phyloP scores from a whole-genome alignment of 2,888 invertebrate species.

The Epicampocera succincta region DNA sequence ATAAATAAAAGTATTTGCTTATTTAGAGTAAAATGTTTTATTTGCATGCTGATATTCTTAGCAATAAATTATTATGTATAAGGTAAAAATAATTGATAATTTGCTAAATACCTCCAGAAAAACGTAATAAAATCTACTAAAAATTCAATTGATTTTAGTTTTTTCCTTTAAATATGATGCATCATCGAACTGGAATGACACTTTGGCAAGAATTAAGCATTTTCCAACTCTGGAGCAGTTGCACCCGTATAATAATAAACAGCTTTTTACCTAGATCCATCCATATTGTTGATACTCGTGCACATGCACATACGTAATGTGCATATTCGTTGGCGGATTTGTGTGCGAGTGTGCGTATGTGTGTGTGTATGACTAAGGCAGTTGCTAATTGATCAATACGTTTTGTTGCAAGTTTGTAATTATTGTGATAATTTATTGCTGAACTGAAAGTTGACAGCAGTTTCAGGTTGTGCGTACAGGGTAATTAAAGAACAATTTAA shows the following conservation, averaged over 20 bases:
- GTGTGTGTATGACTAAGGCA: conserved; percentile 52
- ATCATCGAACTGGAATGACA: no score
- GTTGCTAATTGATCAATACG: conserved; percentile 23
- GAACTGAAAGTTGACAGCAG: conserved; percentile 56
- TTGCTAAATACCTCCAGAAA: no score
- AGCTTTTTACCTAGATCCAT: background rate
- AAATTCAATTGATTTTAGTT: background rate
- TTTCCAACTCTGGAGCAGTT: conserved; percentile 18
- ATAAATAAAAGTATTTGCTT: no score
- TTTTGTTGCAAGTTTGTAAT: conserved; percentile 49
- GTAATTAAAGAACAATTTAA: conserved; percentile 3
- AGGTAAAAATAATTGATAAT: no score
- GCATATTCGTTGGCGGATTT: no score
- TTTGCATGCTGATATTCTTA: no score
- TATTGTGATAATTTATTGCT: conserved; percentile 50
- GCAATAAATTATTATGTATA: no score
- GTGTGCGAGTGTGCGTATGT: conserved; percentile 35
- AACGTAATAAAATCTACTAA: no score
- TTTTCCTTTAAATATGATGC: no score
- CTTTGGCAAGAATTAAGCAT: background rate
- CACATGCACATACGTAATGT: background rate
- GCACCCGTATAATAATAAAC: conserved; percentile 29
- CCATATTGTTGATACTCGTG: background rate
- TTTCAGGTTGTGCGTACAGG: conserved; percentile 53
- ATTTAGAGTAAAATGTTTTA: no score